A percentile compares a stretch with the other conserved stretches of the same genome.
phyloP scores from a whole-genome alignment of 1,140 invertebrate species.

The Procambarus virginalis region DNA sequence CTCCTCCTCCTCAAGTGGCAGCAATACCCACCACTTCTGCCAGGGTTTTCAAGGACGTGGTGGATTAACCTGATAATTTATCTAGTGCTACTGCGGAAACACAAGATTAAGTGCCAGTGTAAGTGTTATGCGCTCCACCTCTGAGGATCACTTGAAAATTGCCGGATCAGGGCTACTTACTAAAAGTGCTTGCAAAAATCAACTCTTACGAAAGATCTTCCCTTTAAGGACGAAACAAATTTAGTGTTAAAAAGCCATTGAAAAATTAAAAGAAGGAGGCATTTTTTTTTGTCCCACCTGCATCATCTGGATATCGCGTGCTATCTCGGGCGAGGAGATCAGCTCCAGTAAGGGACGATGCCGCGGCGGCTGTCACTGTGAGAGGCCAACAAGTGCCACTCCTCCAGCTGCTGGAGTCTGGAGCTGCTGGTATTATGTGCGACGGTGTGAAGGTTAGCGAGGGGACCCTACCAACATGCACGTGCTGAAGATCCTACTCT shows the following conservation, averaged over 20 bases:
- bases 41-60: neutral
- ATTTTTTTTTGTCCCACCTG: neutral
- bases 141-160: neutral
- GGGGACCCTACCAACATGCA: constrained; percentile 18
- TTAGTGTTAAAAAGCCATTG: neutral
- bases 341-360: neutral
- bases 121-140: neutral
- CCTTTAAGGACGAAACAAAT: neutral
- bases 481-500: constrained; percentile 32
- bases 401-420: constrained; percentile 9
- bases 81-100: neutral
- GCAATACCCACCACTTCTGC: neutral
- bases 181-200: neutral
- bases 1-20: neutral
- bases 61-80: neutral
- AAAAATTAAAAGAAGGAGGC: neutral
- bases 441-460: constrained; percentile 10
- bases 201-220: neutral
- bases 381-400: constrained; percentile 15
- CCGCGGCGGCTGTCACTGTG: constrained; percentile 14
- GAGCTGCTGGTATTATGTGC: constrained; percentile 21
- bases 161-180: neutral
- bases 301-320: neutral
- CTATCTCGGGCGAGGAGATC: neutral
- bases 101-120: neutral